Percentiles rank a stretch among this genome's conserved stretches.
Conservation (phyloP, 2,888 invertebrate genomes). For the Rotaria socialis region DNA sequence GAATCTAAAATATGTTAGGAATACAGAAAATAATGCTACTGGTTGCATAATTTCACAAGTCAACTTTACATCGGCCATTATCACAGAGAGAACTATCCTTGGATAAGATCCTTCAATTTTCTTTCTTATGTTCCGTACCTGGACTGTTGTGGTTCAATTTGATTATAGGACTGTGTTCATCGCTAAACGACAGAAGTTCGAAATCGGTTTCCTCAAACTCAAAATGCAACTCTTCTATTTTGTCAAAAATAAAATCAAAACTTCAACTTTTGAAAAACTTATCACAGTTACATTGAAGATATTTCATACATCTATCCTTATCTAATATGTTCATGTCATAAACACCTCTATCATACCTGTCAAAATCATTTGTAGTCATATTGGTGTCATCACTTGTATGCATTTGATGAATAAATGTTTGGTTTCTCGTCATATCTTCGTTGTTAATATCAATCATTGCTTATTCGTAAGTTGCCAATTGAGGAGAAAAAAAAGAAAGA, state of each 20-base stretch:
- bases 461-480: background rate
- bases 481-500: background rate
- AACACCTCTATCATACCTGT: background rate
- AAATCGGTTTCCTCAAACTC: no score
- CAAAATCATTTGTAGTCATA: background rate
- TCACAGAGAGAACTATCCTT: no score
- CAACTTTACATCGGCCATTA: no score
- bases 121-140: no score
- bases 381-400: background rate
- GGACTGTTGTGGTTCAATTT: no score
- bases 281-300: background rate
- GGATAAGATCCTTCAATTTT: no score
- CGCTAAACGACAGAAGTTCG: no score
- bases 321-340: background rate
- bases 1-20: no score
- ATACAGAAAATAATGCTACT: no score
- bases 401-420: background rate
- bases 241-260: background rate
- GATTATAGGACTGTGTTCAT: no score
- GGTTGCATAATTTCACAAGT: no score
- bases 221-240: background rate
- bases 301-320: background rate
- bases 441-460: background rate
- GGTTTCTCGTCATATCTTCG: background rate
- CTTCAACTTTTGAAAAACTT: no score